phyloP scores from a whole-genome alignment of 1,140 invertebrate genomes.

The Idris sp. region DNA sequence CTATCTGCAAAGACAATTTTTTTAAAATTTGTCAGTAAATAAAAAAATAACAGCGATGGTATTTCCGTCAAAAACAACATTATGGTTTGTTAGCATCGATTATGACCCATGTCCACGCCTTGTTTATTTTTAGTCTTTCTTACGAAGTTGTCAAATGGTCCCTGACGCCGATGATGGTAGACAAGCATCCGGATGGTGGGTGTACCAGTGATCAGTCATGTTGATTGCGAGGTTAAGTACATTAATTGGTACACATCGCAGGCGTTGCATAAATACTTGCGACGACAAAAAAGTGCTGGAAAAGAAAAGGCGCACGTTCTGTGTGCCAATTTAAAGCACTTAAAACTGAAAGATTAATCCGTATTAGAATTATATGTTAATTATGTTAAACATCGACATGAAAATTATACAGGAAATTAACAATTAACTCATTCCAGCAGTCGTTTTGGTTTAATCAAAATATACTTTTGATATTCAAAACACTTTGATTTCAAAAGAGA shows the following conservation, averaged over 20 bases:
- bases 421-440: slow-evolving; percentile 18
- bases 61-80: slow-evolving; percentile 44
- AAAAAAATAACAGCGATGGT: slow-evolving; percentile 22
- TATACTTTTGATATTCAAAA: too few species aligned
- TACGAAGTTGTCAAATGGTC: slow-evolving; percentile 58
- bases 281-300: slow-evolving; percentile 37
- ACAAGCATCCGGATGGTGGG: slow-evolving; percentile 69
- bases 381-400: slow-evolving; percentile 22
- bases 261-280: slow-evolving; percentile 54
- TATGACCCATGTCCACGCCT: slow-evolving; percentile 54
- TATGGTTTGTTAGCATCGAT: slow-evolving; percentile 55
- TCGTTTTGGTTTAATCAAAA: neutral
- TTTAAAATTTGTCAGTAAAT: slow-evolving; percentile 8
- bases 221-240: slow-evolving; percentile 72
- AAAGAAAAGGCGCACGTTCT: slow-evolving; percentile 45
- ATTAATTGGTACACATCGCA: slow-evolving; percentile 71
- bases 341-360: slow-evolving; percentile 50
- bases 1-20: slow-evolving; percentile 22
- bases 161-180: slow-evolving; percentile 57
- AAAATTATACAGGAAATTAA: slow-evolving; percentile 46
- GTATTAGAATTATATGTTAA: slow-evolving; percentile 55
- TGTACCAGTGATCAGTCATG: slow-evolving; percentile 68
- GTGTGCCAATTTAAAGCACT: slow-evolving; percentile 53
- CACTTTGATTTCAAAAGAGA: too few species aligned
- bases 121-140: slow-evolving; percentile 58